Conservation (phyloP, 2,888 invertebrate genomes). For the Stenodera caucasica region DNA sequence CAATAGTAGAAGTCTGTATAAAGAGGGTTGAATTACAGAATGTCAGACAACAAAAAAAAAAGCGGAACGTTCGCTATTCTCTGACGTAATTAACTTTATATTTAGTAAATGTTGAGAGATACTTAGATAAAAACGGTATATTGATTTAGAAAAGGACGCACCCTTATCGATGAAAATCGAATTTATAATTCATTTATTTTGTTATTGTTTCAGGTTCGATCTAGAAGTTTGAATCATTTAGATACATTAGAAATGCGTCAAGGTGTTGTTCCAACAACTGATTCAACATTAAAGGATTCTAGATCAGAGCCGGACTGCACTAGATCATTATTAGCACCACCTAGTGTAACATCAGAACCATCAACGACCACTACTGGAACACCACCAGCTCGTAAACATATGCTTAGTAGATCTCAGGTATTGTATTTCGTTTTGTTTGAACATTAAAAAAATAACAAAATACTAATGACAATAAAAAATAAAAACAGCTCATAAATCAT, state of each 20-base stretch:
- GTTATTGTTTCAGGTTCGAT: conserved; percentile 64
- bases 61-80: not conserved
- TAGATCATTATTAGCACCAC: conserved; percentile 49
- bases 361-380: conserved; percentile 50
- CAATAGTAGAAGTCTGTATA: not conserved
- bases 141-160: conserved; percentile 19
- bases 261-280: conserved; percentile 42
- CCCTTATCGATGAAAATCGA: not conserved
- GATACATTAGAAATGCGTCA: conserved; percentile 64
- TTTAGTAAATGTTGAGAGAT: conserved; percentile 30
- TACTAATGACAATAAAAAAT: not conserved
- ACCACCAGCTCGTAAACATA: conserved; percentile 56
- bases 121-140: conserved; percentile 26
- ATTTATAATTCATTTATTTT: conserved; percentile 2
- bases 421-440: too few relatives aligned
- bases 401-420: conserved; percentile 64
- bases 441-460: too few relatives aligned
- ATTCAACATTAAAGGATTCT: conserved; percentile 51
- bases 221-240: conserved; percentile 72
- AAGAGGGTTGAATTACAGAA: not conserved
- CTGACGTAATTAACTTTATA: conserved; percentile 32
- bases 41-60: not conserved
- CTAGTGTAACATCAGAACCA: conserved; percentile 49
- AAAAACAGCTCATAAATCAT: not conserved
- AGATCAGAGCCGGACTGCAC: conserved; percentile 56